A percentile compares a stretch with the other conserved stretches of the same genome.
phyloP scores from a whole-genome alignment of 1,140 invertebrate genomes.

The Stenopsyche tienmushanensis region DNA sequence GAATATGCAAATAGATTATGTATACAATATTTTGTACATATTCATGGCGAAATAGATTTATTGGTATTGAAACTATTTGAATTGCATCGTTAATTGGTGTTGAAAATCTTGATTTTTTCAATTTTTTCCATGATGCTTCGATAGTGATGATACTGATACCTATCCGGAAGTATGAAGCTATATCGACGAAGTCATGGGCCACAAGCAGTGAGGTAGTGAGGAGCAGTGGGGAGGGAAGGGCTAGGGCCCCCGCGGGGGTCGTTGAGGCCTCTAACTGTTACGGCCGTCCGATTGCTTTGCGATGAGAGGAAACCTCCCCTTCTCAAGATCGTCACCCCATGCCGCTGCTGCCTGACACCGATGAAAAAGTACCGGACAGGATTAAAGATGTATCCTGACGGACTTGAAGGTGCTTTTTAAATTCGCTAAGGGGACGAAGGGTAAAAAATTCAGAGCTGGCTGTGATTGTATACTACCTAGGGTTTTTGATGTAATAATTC shows the following conservation, averaged over 20 bases:
- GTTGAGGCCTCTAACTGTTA: slow-evolving; percentile 56
- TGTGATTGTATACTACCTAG: no score
- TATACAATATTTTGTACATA: no score
- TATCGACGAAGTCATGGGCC: slow-evolving; percentile 35
- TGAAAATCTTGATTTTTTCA: no score
- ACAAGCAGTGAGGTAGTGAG: not conserved
- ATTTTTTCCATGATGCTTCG: not conserved
- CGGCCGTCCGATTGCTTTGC: slow-evolving; percentile 57
- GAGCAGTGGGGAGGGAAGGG: slow-evolving; percentile 38
- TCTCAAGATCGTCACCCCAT: slow-evolving; percentile 1
- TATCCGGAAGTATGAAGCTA: slow-evolving; percentile 45
- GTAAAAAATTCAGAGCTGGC: no score
- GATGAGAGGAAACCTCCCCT: slow-evolving; percentile 50
- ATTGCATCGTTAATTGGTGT: no score
- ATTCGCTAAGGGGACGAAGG: slow-evolving; percentile 10
- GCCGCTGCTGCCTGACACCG: not conserved
- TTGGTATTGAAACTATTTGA: no score
- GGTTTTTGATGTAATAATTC: no score
- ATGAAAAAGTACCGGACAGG: slow-evolving; percentile 23
- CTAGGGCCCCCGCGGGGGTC: slow-evolving; percentile 50
- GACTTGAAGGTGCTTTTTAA: slow-evolving; percentile 27
- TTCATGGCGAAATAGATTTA: no score
- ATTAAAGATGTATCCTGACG: slow-evolving; percentile 20
- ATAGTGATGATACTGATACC: slow-evolving; percentile 16
- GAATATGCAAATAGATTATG: no score